These are phyloP conservation scores for Zosterops pallidus DNA, from an alignment of 2,113 vertebrate species.

Conservation along the genomic window DNA sequence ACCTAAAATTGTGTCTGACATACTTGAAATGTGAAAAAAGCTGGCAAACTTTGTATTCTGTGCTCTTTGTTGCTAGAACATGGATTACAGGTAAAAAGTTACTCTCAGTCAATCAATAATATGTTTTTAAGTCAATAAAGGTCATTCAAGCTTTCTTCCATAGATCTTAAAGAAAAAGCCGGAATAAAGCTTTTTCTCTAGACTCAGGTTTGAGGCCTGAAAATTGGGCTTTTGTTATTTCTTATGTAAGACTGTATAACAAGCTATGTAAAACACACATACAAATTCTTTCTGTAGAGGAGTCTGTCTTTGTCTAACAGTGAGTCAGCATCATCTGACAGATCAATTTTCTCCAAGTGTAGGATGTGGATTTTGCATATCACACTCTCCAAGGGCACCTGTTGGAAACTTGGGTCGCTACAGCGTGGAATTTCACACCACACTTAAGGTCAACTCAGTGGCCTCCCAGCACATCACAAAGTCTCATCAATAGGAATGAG, in stretches of 20 bases:
- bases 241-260: background rate
- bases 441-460: background rate
- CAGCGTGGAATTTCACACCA: conserved; percentile 59
- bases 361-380: conserved; percentile 46
- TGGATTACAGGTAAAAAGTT: background rate
- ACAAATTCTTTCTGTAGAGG: background rate
- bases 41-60: background rate
- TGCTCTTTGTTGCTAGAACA: background rate
- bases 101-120: background rate
- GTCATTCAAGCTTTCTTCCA: background rate
- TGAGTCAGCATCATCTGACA: conserved; percentile 55
- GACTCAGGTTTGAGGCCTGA: background rate
- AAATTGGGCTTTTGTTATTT: background rate
- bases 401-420: conserved; percentile 38
- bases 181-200: background rate
- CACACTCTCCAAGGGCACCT: conserved; percentile 23
- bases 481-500: conserved; percentile 8
- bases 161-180: background rate
- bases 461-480: background rate
- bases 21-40: fast-evolving
- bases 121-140: background rate
- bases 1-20: background rate
- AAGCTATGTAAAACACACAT: background rate
- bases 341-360: conserved; percentile 26
- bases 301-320: conserved; percentile 22